Base-by-base conservation (phyloP, 2,797 vertebrate genomes). In the Propithecus deckenii region DNA sequence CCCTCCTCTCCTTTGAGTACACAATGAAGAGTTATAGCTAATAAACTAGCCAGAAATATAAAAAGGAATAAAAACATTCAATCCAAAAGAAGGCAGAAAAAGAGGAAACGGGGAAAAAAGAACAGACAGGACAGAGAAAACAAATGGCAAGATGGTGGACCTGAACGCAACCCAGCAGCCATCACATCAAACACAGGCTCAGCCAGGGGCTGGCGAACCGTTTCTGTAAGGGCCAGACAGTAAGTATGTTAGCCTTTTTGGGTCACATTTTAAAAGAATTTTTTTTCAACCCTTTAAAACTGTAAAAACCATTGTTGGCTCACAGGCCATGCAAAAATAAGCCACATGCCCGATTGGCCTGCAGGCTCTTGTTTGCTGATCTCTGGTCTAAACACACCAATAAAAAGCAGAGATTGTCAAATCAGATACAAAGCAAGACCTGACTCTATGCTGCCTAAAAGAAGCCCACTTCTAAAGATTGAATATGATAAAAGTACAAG, bases 231-330 rank as follows among this genome's bases (percentile, higher is more conserved):
- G 67, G 15, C 14, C 84, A 72, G 57, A 55, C 0, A 30, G n/a
- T 30, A 67, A 85, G 25, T 23, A 48, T 4, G 38, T 69, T 63
- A 57, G 41, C 67, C 4, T 87, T 87, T 80, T 0, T 0, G 79
- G 48, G 55, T 50, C 5, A 7, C 4, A 28, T 28, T 71, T 71
- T 65, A 20, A n/a, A 65, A 65, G 32, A n/a, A 52, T 41, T 65
- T n/a, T 30, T 93, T 69, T 43, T 52, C 20, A 74, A 55, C 32
- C 5, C 43, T 87, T 96, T 79, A 84, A 94, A 89, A 72, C 41
- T 59, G 22, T 67, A 83, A 86, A 90, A 84, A 79, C 55, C 35
- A 41, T 76, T 72, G 61, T 76, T 55, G n/a, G 38, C 14, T 90
- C 28, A 88, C 2, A 28, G 46, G 76, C 17, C 32, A 35, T 22